phyloP scores from a whole-genome alignment of 2,888 invertebrate genomes.

The Philereme vetulata region DNA sequence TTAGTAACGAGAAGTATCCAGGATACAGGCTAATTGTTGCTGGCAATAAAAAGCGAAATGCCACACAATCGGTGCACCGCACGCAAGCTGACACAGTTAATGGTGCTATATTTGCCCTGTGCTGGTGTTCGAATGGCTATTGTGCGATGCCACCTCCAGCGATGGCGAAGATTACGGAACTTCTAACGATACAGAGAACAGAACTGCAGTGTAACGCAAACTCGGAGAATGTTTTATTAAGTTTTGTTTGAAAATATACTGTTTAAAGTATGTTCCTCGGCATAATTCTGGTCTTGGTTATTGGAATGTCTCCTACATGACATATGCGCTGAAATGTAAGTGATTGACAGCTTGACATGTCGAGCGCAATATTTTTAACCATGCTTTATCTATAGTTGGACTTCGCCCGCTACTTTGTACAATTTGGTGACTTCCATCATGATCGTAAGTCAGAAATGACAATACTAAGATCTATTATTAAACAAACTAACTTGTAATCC shows the following conservation, averaged over 20 bases:
- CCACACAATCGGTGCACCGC: conserved; percentile 55
- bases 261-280: too few relatives aligned
- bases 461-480: too few relatives aligned
- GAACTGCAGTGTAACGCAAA: conserved; percentile 13
- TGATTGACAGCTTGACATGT: too few relatives aligned
- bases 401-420: too few relatives aligned
- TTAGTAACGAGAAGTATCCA: conserved; percentile 23
- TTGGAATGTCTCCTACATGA: too few relatives aligned
- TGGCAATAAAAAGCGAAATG: conserved; percentile 55
- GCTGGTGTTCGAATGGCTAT: conserved; percentile 22
- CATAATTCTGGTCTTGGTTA: too few relatives aligned
- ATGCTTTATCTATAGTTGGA: too few relatives aligned
- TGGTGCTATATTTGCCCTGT: conserved; percentile 38
- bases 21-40: conserved; percentile 39
- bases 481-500: too few relatives aligned
- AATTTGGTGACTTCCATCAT: too few relatives aligned
- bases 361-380: too few relatives aligned
- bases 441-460: too few relatives aligned
- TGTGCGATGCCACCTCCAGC: conserved; percentile 28
- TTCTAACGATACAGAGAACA: conserved; percentile 14
- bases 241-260: not conserved
- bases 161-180: conserved; percentile 23
- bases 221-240: conserved; percentile 13
- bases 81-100: conserved; percentile 52
- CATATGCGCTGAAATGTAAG: too few relatives aligned